These are phyloP conservation scores for Ambastaia sidthimunki DNA, from an alignment of 2,797 vertebrate genomes.

Conservation along the genomic window DNA sequence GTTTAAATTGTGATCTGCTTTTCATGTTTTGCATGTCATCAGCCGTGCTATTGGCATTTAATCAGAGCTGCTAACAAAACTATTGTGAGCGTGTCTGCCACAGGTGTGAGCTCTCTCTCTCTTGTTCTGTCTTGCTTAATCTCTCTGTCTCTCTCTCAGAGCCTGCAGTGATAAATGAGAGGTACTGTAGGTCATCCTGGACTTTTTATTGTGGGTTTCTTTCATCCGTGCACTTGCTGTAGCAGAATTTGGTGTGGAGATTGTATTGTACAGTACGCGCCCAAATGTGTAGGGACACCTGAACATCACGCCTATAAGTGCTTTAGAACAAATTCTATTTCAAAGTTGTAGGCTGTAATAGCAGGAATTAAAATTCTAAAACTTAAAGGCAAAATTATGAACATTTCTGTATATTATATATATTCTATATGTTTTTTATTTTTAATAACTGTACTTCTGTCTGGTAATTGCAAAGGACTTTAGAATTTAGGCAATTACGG, in stretches of 20 bases:
- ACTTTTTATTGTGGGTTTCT: slow-evolving; percentile 23
- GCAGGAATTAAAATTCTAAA: too few relatives aligned
- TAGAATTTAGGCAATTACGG: too few relatives aligned
- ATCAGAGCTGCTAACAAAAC: slow-evolving; percentile 31
- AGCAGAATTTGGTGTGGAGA: neutral
- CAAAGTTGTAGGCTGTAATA: too few relatives aligned
- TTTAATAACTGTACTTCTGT: too few relatives aligned
- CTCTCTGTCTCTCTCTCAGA: slow-evolving; percentile 6
- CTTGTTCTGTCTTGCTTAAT: too few relatives aligned
- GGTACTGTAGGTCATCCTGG: slow-evolving; percentile 15
- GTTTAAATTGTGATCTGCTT: slow-evolving; percentile 30
- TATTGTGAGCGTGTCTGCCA: slow-evolving; percentile 2
- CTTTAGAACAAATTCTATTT: too few relatives aligned
- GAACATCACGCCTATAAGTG: neutral
- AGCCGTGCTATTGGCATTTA: slow-evolving; percentile 36
- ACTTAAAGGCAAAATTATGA: neutral
- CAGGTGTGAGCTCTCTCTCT: slow-evolving; percentile 14
- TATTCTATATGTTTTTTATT: neutral
- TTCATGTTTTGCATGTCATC: slow-evolving; percentile 36
- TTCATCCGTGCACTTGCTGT: neutral
- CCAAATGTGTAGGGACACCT: neutral
- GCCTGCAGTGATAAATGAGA: neutral
- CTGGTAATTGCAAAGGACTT: too few relatives aligned
- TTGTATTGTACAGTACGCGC: neutral
- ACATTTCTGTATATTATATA: neutral